Evolutionary conservation across 2,797 vertebrate species (phyloP).

Genomic region (Benthosema pterotum): DNA sequence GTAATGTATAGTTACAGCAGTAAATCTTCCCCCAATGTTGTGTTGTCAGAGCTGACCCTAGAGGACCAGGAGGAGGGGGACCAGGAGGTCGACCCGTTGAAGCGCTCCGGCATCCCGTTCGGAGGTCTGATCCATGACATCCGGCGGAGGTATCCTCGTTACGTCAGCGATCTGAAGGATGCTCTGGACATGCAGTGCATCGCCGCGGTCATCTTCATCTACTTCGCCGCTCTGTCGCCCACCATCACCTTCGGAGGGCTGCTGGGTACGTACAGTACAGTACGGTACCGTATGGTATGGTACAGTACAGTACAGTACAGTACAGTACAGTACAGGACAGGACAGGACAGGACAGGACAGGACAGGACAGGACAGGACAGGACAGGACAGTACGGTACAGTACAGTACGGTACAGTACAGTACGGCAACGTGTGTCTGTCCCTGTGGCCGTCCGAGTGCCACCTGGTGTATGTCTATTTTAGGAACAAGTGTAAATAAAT

Average conservation of each 20-base stretch:
- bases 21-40: too few species aligned
- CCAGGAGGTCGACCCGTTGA: slow-evolving; percentile 90
- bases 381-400: too few species aligned
- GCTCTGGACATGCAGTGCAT: slow-evolving; percentile 92
- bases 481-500: too few species aligned
- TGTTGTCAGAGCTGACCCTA: slow-evolving; percentile 73
- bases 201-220: slow-evolving; percentile 95
- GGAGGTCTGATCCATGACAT: slow-evolving; percentile 95
- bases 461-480: too few species aligned
- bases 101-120: slow-evolving; percentile 90
- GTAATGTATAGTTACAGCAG: too few species aligned
- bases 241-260: slow-evolving; percentile 96
- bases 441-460: too few species aligned
- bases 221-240: slow-evolving; percentile 94
- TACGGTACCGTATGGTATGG: too few species aligned
- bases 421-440: too few species aligned
- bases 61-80: slow-evolving; percentile 85
- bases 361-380: too few species aligned
- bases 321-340: background rate
- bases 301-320: background rate
- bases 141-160: slow-evolving; percentile 91
- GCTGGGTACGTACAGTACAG: too few species aligned
- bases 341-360: too few species aligned
- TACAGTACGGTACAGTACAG: too few species aligned
- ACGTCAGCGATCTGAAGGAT: slow-evolving; percentile 91